phyloP scores from a whole-genome alignment of 2,888 invertebrate genomes.

The Xestobium rufovillosum region DNA sequence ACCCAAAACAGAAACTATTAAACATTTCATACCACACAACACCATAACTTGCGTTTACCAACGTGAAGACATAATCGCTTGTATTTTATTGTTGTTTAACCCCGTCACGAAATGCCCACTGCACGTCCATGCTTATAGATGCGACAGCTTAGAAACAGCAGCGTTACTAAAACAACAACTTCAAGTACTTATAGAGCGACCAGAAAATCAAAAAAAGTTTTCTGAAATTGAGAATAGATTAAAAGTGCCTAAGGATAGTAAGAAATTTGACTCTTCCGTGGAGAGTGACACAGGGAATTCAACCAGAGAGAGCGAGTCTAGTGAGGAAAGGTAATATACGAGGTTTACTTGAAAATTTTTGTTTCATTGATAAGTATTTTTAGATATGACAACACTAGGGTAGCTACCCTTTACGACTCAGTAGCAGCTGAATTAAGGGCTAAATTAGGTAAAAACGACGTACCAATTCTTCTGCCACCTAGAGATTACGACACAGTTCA shows the following conservation, averaged over 20 bases:
- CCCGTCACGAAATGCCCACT: constrained; percentile 91
- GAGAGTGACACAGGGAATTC: constrained; percentile 63
- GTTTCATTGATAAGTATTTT: constrained; percentile 2
- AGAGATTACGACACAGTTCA: constrained; percentile 92
- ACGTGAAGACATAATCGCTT: constrained; percentile 88
- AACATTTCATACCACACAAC: constrained; percentile 90
- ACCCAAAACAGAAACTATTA: constrained; percentile 60
- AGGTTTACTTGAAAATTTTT: constrained; percentile 8
- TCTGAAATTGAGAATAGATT: constrained; percentile 66
- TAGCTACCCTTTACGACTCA: constrained; percentile 80
- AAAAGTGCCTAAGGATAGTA: constrained; percentile 49
- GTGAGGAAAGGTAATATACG: constrained; percentile 59
- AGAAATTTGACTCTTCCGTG: constrained; percentile 67
- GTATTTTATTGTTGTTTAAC: constrained; percentile 87
- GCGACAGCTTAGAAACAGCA: constrained; percentile 91
- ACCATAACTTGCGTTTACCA: constrained; percentile 88
- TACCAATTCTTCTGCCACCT: constrained; percentile 81
- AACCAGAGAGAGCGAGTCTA: constrained; percentile 63
- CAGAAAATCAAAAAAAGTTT: constrained; percentile 81
- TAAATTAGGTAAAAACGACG: constrained; percentile 51
- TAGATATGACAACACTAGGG: constrained; percentile 40
- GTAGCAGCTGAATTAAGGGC: constrained; percentile 84
- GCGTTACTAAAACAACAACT: constrained; percentile 78
- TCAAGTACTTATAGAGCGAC: constrained; percentile 70
- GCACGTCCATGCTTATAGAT: constrained; percentile 91